Evolutionary conservation across 2,113 vertebrate species (phyloP).

Genomic region (Osmerus eperlanus): DNA sequence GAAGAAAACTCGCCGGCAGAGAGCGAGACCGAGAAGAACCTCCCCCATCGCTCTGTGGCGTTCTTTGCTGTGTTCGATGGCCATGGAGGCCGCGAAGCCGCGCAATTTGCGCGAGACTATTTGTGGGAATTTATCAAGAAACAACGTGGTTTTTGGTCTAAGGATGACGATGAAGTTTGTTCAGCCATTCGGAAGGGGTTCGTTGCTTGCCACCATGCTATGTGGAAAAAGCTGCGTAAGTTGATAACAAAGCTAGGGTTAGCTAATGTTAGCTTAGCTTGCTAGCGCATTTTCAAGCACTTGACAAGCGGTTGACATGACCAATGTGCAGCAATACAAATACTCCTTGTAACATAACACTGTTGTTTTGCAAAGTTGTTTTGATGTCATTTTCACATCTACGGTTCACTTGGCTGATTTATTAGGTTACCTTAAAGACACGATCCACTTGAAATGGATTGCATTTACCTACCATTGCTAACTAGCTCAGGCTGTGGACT

Average conservation of each 20-base stretch:
- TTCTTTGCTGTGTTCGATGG: constrained; percentile 95
- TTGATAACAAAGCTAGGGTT: constrained; percentile 24
- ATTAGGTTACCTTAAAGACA: no score
- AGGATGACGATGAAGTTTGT: constrained; percentile 86
- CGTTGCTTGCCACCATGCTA: constrained; percentile 91
- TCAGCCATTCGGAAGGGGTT: constrained; percentile 91
- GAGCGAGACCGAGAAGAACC: constrained; percentile 5
- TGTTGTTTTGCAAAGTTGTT: no score
- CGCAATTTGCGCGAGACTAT: constrained; percentile 87
- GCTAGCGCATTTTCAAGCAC: no score
- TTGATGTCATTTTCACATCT: no score
- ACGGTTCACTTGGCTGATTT: no score
- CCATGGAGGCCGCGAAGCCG: constrained; percentile 92
- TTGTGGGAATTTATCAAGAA: constrained; percentile 91
- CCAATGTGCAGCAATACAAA: neutral
- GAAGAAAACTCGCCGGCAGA: neutral
- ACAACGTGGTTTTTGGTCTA: constrained; percentile 88
- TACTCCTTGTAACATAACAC: neutral
- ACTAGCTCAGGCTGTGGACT: no score
- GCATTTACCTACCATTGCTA: no score
- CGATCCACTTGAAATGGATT: no score
- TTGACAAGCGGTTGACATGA: no score
- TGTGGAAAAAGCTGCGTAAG: constrained; percentile 98
- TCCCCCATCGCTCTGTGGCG: constrained; percentile 74
- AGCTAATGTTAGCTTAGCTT: neutral